These are phyloP conservation scores for Parascotia fuliginaria DNA, from an alignment of 2,888 invertebrate species.

Conservation along the genomic window DNA sequence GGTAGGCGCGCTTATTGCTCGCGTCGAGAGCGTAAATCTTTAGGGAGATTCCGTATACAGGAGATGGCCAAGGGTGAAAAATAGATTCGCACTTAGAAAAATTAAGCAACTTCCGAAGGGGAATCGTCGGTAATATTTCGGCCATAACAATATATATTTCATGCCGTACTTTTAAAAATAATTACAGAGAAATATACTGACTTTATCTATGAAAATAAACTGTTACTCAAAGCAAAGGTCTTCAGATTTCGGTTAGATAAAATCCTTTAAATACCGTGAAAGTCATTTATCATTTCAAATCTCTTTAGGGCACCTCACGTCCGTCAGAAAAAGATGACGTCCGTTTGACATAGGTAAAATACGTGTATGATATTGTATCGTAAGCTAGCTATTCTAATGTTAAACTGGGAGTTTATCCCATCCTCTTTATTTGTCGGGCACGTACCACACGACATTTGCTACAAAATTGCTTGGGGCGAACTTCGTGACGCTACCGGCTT, in stretches of 20 bases:
- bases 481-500: slow-evolving; percentile 73
- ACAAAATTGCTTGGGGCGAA: slow-evolving; percentile 82
- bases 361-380: slow-evolving; percentile 51
- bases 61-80: slow-evolving; percentile 67
- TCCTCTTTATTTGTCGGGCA: slow-evolving; percentile 82
- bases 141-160: slow-evolving; percentile 21
- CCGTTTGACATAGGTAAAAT: slow-evolving; percentile 41
- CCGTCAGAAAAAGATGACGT: slow-evolving; percentile 43
- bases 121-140: slow-evolving; percentile 43
- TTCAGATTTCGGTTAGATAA: slow-evolving; percentile 27
- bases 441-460: slow-evolving; percentile 83
- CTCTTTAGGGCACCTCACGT: slow-evolving; percentile 41
- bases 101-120: slow-evolving; percentile 64
- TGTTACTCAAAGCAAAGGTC: slow-evolving; percentile 15
- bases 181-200: slow-evolving; percentile 9
- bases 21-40: slow-evolving; percentile 79
- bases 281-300: slow-evolving; percentile 41
- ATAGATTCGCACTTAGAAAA: slow-evolving; percentile 80
- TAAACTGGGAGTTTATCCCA: slow-evolving; percentile 69
- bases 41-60: slow-evolving; percentile 61
- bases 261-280: slow-evolving; percentile 19
- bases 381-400: slow-evolving; percentile 69
- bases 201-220: slow-evolving; percentile 5
- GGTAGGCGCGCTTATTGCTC: slow-evolving; percentile 73
- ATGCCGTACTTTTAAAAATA: slow-evolving; percentile 13